Base-by-base conservation (phyloP, 2,113 vertebrate species). In the Sander vitreus region DNA sequence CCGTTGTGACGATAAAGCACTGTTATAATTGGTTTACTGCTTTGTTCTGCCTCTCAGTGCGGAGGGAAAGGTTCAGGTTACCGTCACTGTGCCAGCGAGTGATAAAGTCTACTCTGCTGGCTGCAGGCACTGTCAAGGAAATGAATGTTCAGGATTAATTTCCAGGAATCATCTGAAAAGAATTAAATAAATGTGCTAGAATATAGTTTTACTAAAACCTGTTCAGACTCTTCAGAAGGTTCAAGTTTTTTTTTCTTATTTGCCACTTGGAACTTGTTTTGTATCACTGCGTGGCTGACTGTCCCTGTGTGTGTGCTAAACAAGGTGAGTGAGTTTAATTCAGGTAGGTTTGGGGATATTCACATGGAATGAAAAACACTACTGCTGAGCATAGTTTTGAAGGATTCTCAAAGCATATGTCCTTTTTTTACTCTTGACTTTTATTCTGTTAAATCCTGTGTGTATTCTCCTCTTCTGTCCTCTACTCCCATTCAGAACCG, bases 401-500 rank as follows among this genome's bases (percentile, higher is more conserved):
- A 81, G 60, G 69, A 73, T 72, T 70, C 80, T 87, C 84, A 85
- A 85, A 81, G 81, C 36, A 6, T 82, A 65, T 57, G 53, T 75
- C 70, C 70, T 73, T 62, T 71, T 55, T 85, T 53, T 73, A 68
- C 57, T 73, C 30, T 60, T 21, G 14, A 62, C 64, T 82, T 88
- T 83, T 79, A 70, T 91, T 85, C 68, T 1, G 1, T 33, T 83
- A 76, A 86, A 86, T 25, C 60, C 75, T 73, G 64, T 25, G 78
- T 84, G 73, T 55, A 45, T 87, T 69, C 59, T 48, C 74, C 78
- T 84, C 63, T 75, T 16, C 67, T 67, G 76, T 88, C 82, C 86
- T 76, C 73, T 83, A 50, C 90, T 60, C 84, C 33, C 1, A 1
- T 76, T 19, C 92, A 99, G 97, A 98, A 96, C 90, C 96, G 96